A percentile compares a stretch with the other conserved stretches of the same genome.
These are phyloP conservation scores for Dione vanillae DNA, from an alignment of 2,888 invertebrate genomes.

Conservation along the genomic window DNA sequence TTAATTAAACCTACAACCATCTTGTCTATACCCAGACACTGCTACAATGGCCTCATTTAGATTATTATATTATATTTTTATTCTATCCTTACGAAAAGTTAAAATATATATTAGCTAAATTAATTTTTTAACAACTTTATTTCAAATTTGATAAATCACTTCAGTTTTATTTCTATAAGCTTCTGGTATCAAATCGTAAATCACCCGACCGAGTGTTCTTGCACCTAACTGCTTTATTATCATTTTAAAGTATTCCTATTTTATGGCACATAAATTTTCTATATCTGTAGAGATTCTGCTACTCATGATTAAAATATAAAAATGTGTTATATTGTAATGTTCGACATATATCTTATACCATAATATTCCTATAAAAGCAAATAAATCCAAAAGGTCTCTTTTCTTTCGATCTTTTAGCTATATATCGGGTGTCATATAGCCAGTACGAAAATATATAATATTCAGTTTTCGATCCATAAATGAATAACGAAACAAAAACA, in stretches of 20 bases:
- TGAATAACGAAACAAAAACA: no score
- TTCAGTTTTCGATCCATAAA: no score
- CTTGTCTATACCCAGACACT: neutral
- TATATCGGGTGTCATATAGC: no score
- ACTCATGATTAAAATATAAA: slow-evolving; percentile 38
- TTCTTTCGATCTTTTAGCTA: no score
- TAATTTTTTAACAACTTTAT: neutral
- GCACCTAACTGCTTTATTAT: slow-evolving; percentile 36
- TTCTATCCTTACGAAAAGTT: no score
- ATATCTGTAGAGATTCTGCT: slow-evolving; percentile 38
- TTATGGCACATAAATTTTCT: slow-evolving; percentile 44
- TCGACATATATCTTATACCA: neutral
- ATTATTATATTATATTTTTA: no score
- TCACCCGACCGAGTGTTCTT: slow-evolving; percentile 27
- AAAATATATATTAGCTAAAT: no score
- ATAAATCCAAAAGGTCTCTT: no score
- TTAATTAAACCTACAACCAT: no score
- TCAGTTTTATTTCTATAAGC: slow-evolving; percentile 11
- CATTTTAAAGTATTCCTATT: slow-evolving; percentile 38
- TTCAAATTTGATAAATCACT: slow-evolving; percentile 6
- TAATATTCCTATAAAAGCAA: no score
- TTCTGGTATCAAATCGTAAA: slow-evolving; percentile 28
- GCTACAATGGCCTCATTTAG: no score
- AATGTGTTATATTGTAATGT: slow-evolving; percentile 33
- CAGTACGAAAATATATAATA: no score